Evolutionary conservation across 2,113 vertebrate species (phyloP).

Genomic region (Peromyscus leucopus): DNA sequence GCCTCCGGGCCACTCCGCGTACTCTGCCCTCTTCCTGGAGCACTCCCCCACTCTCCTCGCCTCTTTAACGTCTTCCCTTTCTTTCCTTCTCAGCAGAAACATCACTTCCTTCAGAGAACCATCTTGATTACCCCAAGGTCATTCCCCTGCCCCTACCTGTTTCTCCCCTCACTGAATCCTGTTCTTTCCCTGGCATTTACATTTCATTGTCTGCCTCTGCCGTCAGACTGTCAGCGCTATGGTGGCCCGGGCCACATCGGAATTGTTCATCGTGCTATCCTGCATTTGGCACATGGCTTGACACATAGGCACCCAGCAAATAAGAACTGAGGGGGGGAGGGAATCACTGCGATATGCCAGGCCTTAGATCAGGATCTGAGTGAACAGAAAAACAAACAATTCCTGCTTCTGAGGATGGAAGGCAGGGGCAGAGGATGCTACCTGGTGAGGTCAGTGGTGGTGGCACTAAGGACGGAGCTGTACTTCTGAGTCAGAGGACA

Average conservation of each 20-base stretch:
- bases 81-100: neutral
- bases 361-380: neutral
- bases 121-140: neutral
- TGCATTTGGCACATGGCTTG: neutral
- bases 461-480: neutral
- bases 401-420: neutral
- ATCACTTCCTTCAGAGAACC: neutral
- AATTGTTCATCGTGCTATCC: neutral
- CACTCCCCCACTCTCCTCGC: neutral
- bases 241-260: neutral
- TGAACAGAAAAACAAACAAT: neutral
- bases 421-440: neutral
- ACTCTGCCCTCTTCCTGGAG: neutral
- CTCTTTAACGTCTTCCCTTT: neutral
- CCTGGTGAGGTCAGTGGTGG: neutral
- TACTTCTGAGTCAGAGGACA: neutral
- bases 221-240: neutral
- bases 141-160: neutral
- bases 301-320: neutral
- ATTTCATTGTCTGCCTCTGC: neutral
- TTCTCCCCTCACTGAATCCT: neutral
- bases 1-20: neutral
- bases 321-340: neutral
- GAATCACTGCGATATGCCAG: neutral
- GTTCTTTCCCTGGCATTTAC: neutral